Percentiles rank a stretch among this genome's conserved stretches.
phyloP scores from a whole-genome alignment of 2,888 invertebrate species.

The Lacanobia oleracea region DNA sequence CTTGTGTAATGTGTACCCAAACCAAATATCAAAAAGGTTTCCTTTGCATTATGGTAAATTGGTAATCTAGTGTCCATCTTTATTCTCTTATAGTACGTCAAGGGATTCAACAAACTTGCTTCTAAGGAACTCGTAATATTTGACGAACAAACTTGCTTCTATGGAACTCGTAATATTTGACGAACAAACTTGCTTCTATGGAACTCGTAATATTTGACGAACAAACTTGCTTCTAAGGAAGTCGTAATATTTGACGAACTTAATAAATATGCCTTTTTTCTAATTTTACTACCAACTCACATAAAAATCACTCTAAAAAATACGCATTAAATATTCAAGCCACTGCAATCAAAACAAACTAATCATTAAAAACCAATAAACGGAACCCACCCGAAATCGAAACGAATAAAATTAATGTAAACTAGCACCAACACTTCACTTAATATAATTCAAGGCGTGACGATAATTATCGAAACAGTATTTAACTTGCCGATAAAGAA shows the following conservation, averaged over 20 bases:
- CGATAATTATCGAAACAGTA: slow-evolving; percentile 48
- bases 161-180: not conserved
- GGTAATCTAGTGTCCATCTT: slow-evolving; percentile 11
- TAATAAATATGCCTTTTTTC: too few relatives aligned
- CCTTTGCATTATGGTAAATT: slow-evolving; percentile 10
- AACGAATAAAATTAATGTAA: slow-evolving; percentile 55
- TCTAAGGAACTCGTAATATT: not conserved
- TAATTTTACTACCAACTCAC: not conserved
- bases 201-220: not conserved
- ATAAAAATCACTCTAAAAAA: slow-evolving; percentile 18
- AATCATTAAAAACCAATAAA: slow-evolving; percentile 37
- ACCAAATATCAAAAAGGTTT: slow-evolving; percentile 3
- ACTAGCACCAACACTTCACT: slow-evolving; percentile 36
- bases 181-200: slow-evolving; percentile 6
- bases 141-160: slow-evolving; percentile 5
- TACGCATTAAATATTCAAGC: slow-evolving; percentile 22
- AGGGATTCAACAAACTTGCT: slow-evolving; percentile 5
- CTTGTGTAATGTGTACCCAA: not conserved
- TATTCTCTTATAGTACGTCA: not conserved
- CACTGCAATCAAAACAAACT: not conserved
- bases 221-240: slow-evolving; percentile 7
- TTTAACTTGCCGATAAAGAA: slow-evolving; percentile 37
- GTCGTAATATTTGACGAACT: not conserved
- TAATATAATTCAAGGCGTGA: slow-evolving; percentile 29
- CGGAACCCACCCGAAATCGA: slow-evolving; percentile 15